Base-by-base conservation (phyloP, 2,888 invertebrate genomes). In the Chesias legatella region DNA sequence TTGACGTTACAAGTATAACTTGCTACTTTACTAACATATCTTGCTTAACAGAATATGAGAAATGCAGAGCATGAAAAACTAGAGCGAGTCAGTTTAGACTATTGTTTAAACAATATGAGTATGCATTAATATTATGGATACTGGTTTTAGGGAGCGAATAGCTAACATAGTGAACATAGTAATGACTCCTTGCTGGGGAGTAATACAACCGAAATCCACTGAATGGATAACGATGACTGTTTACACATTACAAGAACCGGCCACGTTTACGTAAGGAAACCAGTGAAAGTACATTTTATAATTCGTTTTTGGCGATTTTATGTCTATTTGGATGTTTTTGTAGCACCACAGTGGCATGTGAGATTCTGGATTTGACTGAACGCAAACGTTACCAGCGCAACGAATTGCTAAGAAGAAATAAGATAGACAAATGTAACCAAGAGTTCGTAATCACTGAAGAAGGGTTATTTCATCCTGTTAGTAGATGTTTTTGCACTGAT, bases 161-260 rank as follows among this genome's bases (percentile, higher is more conserved):
- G 75, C 82, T 6, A 88, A 85, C 35, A 77, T 88, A 35, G 59
- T 84, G 4, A 86, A 84, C 48, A 66, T 88, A 32, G 83, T 83
- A 9, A 85, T 88, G 83, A 86, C 84, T 5, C 88, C 88, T 0
- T 86, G 85, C 56, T 86, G 85, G 85, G 86, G 88, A 1, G 77
- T 84, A 0, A 68, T 88, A 17, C 78, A 78, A 35, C 82, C 88
- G 0, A 79, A 73, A 37, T 52, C 56, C 24, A 60, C 66, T 1
- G 81, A 83, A 52, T 88, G 88, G 88, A 83, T 88, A 28, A 88
- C 88, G 1, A 81, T 88, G 76, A 84, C 85, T 1, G 77, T 85
- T 7, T 86, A 85, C 44, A 78, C 86, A 0, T 58, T 88, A 10
- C 85, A 86, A 54, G 81, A 85, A 44, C 86, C 88, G 6, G 77